Evolutionary conservation across 2,797 vertebrate genomes (phyloP).

Genomic region (Poecilia gillii): DNA sequence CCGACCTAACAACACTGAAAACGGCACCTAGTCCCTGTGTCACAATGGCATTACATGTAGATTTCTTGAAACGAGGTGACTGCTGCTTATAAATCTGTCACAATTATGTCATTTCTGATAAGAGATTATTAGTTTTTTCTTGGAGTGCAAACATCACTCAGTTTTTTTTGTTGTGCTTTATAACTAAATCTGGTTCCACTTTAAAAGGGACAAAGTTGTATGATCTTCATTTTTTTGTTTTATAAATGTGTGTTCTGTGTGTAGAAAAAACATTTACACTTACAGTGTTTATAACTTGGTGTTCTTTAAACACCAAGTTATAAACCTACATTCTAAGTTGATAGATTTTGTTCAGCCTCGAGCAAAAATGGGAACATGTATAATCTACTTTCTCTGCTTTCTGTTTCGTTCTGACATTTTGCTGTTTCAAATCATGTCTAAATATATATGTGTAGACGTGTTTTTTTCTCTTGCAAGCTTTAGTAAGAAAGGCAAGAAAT

Average conservation of each 20-base stretch:
- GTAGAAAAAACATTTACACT: background rate
- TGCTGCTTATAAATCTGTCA: background rate
- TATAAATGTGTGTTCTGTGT: background rate
- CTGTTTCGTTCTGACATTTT: background rate
- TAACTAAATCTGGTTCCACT: too few relatives aligned
- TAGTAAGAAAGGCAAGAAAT: background rate
- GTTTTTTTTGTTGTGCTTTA: too few relatives aligned
- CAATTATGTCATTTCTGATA: background rate
- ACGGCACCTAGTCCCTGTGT: background rate
- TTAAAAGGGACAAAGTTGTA: too few relatives aligned
- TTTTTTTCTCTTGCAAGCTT: background rate
- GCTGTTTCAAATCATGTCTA: background rate
- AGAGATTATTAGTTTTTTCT: background rate
- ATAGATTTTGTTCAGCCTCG: background rate
- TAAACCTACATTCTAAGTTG: background rate
- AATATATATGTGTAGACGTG: background rate
- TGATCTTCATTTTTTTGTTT: background rate
- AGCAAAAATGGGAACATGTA: too few relatives aligned
- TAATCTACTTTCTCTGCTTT: too few relatives aligned
- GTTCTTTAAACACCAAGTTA: background rate
- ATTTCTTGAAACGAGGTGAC: background rate
- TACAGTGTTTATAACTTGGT: background rate
- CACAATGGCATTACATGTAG: background rate
- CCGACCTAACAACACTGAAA: too few relatives aligned
- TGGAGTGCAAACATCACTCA: background rate